phyloP scores from a whole-genome alignment of 92 coral and sea anemone genomes.

The Phenganax stokvisi region DNA sequence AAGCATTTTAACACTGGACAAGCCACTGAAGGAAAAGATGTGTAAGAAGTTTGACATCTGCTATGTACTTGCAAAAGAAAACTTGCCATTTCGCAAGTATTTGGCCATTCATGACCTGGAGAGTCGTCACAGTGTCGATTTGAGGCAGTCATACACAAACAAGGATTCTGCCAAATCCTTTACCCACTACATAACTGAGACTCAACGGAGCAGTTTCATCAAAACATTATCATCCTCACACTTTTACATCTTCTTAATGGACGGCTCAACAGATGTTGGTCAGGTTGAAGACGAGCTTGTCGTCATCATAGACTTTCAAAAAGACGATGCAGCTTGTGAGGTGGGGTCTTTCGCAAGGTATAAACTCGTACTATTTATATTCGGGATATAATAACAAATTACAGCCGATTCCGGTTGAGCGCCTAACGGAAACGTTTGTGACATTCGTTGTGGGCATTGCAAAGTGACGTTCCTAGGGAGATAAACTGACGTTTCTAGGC shows the following conservation, averaged over 20 bases:
- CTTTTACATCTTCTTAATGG: constrained; percentile 40
- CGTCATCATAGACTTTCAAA: too few species aligned
- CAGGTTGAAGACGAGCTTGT: constrained; percentile 31
- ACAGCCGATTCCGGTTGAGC: too few species aligned
- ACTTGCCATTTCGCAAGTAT: constrained; percentile 45
- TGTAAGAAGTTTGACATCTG: constrained; percentile 32
- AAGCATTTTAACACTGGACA: too few species aligned
- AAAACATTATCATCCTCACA: not conserved
- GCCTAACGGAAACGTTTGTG: too few species aligned
- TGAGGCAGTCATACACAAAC: constrained; percentile 45
- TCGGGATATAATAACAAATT: too few species aligned
- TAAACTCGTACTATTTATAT: too few species aligned
- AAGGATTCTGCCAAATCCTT: constrained; percentile 6
- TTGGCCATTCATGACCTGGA: constrained; percentile 35
- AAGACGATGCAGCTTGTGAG: too few species aligned
- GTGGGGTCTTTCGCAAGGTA: too few species aligned
- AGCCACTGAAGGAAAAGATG: not conserved
- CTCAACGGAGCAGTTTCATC: not conserved
- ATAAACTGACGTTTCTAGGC: too few species aligned
- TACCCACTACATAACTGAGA: not conserved
- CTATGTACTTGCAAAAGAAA: constrained; percentile 45
- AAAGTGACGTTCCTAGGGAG: too few species aligned
- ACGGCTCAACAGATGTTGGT: constrained; percentile 51
- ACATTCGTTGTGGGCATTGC: too few species aligned
- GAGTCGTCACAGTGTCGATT: constrained; percentile 47